A percentile compares a stretch with the other conserved stretches of the same genome.
These are phyloP conservation scores for Xanthia icteritia DNA, from an alignment of 2,888 invertebrate genomes.

Conservation along the genomic window DNA sequence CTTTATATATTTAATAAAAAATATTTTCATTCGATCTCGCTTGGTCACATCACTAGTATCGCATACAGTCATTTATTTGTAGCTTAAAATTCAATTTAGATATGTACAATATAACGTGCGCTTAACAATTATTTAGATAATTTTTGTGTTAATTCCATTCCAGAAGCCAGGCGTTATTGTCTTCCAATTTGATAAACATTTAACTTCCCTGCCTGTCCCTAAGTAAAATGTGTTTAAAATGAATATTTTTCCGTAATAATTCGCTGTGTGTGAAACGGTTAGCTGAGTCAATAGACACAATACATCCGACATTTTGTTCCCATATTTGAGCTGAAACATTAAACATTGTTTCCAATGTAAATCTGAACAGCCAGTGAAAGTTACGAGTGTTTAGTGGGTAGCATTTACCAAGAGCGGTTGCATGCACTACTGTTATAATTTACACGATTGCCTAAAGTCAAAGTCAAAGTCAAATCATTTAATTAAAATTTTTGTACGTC, in stretches of 20 bases:
- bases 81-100: neutral
- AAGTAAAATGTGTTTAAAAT: neutral
- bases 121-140: neutral
- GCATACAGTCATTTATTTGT: neutral
- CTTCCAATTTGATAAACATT: too few relatives aligned
- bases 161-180: neutral
- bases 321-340: slow-evolving; percentile 42
- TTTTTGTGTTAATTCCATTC: neutral
- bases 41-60: too few relatives aligned
- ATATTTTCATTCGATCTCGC: neutral
- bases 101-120: neutral
- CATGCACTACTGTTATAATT: neutral
- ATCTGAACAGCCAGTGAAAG: slow-evolving; percentile 19
- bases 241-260: slow-evolving; percentile 1
- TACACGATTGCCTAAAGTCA: too few relatives aligned
- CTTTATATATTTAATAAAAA: too few relatives aligned
- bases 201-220: too few relatives aligned
- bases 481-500: too few relatives aligned
- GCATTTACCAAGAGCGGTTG: neutral
- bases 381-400: neutral
- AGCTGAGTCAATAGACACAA: slow-evolving; percentile 30
- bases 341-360: slow-evolving; percentile 31
- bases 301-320: slow-evolving; percentile 23
- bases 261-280: slow-evolving; percentile 12
- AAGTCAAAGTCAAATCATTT: too few relatives aligned